A percentile compares a stretch with the other conserved stretches of the same genome.
Conservation (phyloP, 2,888 invertebrate species). For the Platypus cylindrus region DNA sequence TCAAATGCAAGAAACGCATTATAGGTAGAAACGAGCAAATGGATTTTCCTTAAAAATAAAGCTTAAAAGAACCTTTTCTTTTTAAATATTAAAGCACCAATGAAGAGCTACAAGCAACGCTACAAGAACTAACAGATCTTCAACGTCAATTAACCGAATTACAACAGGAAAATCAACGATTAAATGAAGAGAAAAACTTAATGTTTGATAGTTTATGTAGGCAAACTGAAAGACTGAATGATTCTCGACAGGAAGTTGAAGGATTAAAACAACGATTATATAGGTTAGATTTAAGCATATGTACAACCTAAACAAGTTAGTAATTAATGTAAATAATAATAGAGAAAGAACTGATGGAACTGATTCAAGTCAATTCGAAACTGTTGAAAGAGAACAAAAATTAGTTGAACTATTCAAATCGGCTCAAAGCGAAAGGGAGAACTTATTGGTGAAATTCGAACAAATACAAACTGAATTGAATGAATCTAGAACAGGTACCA, state of each 20-base stretch:
- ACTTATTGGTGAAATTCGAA: constrained; percentile 60
- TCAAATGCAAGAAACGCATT: constrained; percentile 86
- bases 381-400: constrained; percentile 62
- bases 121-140: constrained; percentile 83
- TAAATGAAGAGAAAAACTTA: constrained; percentile 80
- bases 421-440: constrained; percentile 69
- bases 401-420: constrained; percentile 72
- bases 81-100: constrained; percentile 78
- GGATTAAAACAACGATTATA: constrained; percentile 69
- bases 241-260: constrained; percentile 72
- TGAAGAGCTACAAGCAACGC: constrained; percentile 85
- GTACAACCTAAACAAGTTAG: too few species aligned
- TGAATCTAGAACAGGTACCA: constrained; percentile 38
- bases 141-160: constrained; percentile 78
- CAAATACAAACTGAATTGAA: constrained; percentile 61
- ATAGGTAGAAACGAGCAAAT: too few species aligned
- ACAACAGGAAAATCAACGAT: constrained; percentile 75
- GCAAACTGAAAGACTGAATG: constrained; percentile 85
- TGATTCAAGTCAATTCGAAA: constrained; percentile 36
- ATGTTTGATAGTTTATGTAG: constrained; percentile 81
- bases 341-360: constrained; percentile 13
- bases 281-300: constrained; percentile 43
- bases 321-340: too few species aligned
- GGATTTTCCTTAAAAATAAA: too few species aligned
- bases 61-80: too few species aligned